Conservation (phyloP, 30 jellyfish, hydroid and myxozoan species). For the Calvadosia cruxmelitensis region DNA sequence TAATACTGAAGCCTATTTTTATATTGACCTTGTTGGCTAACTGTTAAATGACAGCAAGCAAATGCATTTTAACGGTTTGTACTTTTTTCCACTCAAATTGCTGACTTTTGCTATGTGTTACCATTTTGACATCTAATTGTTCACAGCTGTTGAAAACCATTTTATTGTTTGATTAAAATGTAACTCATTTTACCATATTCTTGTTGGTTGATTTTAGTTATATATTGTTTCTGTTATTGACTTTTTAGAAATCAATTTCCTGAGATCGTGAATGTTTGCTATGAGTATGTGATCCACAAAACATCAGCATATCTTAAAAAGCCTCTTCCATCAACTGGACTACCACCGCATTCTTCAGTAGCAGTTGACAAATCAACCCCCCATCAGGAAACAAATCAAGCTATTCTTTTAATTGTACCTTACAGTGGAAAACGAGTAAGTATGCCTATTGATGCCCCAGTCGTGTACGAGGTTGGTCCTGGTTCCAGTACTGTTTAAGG, state of each 20-base stretch:
- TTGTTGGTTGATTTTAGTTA: no score
- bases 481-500: neutral
- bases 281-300: constrained; percentile 11
- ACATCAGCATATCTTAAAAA: neutral
- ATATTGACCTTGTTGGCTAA: no score
- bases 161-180: no score
- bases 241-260: neutral
- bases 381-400: constrained; percentile 27
- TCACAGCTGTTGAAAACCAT: no score
- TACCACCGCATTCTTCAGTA: constrained; percentile 21
- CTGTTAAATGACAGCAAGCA: no score
- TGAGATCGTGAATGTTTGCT: constrained; percentile 9
- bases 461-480: neutral
- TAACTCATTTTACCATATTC: no score
- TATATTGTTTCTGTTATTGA: no score
- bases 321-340: constrained; percentile 21
- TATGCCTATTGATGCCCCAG: constrained; percentile 18
- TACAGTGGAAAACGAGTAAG: constrained; percentile 12
- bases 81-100: no score
- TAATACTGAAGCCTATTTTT: neutral
- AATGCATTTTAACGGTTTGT: no score
- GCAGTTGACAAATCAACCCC: constrained; percentile 35
- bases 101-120: no score
- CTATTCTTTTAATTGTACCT: constrained; percentile 17
- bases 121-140: no score